Evolutionary conservation across 2,113 vertebrate species (phyloP), one percentile per base, ranked within the genome.

Genomic region (Oriolus oriolus): DNA sequence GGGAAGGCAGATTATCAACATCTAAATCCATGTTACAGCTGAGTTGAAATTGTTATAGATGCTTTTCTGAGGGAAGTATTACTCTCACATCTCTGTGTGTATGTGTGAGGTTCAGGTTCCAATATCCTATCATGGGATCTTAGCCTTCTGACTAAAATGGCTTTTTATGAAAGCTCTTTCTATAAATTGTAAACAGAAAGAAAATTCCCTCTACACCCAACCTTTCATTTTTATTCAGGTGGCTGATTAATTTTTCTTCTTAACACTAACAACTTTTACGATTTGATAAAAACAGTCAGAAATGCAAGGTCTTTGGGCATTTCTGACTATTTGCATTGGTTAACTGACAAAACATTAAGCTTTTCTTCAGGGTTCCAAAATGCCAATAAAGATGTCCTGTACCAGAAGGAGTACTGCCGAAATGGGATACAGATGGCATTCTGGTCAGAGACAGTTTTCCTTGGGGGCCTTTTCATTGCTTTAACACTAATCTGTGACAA

Each of bases 401-500:
- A 84, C 41, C 44, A 61, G 68, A 70, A 73, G 70, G 69, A 88
- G 60, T 45, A 49, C 49, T 78, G 85, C 26, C 86, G 93, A 94
- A 96, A 90, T n/a, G 81, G 90, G 79, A 93, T 93, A 52, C 74
- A 97, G 74, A 91, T 95, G 83, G 35, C 84, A 94, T 95, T 97
- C 95, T 92, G 95, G 50, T 83, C 78, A 83, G 79, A 96, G 84
- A 96, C 90, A 94, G 78, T 91, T 97, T 97, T 98, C 98, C 97
- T 97, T 42, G 10, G 97, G 92, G 96, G 92, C 94, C 92, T 93
- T 97, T 98, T 97, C 97, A 97, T 98, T 97, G 97, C 96, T 96
- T 97, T 97, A 97, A 97, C 96, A 96, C 97, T 98, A 98, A 98
- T 98, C 96, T 97, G 97, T 98, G 97, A 98, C 98, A 98, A 98